Base-by-base conservation (phyloP, 2,113 vertebrate genomes). In the Engystomops pustulosus region DNA sequence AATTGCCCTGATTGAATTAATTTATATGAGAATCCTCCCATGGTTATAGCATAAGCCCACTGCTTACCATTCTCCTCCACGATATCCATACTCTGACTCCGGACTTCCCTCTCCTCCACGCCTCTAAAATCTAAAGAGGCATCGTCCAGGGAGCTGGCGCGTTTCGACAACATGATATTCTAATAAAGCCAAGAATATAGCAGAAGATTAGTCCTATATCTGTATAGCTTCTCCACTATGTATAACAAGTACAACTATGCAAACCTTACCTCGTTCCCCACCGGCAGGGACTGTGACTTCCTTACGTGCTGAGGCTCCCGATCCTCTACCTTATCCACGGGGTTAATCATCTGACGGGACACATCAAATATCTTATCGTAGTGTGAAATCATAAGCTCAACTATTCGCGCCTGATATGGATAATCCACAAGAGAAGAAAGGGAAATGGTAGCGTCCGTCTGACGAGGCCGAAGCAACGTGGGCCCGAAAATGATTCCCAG, bases 401-500 rank as follows among this genome's bases (percentile, higher is more conserved):
- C 96, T 1, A 98, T 90, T 3, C 96, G 94, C 0, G 98, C 97
- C 88, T 99, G 98, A 74, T 96, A 95, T 3, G 98, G 97, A 88
- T 99, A 99, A 87, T 99, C 98, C 88, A 96, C 96, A 87, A 99
- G 93, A 0, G 98, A 98, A 0, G 97, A 99, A 25, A 98, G 93
- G 36, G 97, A 98, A 47, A 98, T 93, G 0, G 97, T 95, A 0
- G 96, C 96, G 41, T 98, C 93, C 0, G 94, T 93, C 88, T 97
- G 96, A 83, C 96, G 93, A 0, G 97, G 97, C 81, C 97, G 97
- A 87, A 99, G 94, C 53, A 99, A 93, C 5, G 96, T 99, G 6
- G 98, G 98, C 14, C 98, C 98, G 67, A 99, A 99, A 91, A 99
- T 98, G 84, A 99, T 96, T 0, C 97, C 98, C 77, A 99, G 92